A percentile compares a stretch with the other conserved stretches of the same genome.
These are phyloP conservation scores for Aquatica leii DNA, from an alignment of 2,888 invertebrate genomes.

Conservation along the genomic window DNA sequence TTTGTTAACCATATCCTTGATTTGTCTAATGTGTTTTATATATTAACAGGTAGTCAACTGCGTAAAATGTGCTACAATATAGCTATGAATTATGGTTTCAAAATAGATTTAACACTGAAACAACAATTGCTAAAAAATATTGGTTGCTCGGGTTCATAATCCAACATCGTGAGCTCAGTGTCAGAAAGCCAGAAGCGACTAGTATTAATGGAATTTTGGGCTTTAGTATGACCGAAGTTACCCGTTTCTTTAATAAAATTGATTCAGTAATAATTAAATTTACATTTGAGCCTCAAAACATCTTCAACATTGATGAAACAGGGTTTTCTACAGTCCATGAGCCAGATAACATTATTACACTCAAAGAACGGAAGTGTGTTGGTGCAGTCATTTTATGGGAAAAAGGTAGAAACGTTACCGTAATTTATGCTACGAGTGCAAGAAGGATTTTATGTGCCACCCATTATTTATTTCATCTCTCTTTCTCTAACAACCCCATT, in stretches of 20 bases:
- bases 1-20: background rate
- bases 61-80: slow-evolving; percentile 6
- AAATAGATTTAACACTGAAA: slow-evolving; percentile 6
- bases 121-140: background rate
- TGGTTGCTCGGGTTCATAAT: background rate
- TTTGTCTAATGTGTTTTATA: slow-evolving; percentile 5
- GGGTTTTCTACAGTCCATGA: slow-evolving; percentile 18
- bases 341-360: slow-evolving; percentile 17
- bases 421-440: slow-evolving; percentile 20
- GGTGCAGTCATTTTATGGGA: slow-evolving; percentile 18
- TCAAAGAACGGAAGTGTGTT: slow-evolving; percentile 20
- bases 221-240: background rate
- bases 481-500: no score
- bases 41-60: background rate
- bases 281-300: slow-evolving; percentile 7
- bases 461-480: no score
- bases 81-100: background rate
- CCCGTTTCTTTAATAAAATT: background rate
- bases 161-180: background rate
- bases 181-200: slow-evolving; percentile 1
- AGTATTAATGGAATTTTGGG: background rate
- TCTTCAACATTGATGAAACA: background rate
- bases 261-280: slow-evolving; percentile 5
- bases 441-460: slow-evolving; percentile 18
- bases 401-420: no score